phyloP scores from a whole-genome alignment of 2,113 vertebrate genomes.

The Telmatochromis brachygnathus region DNA sequence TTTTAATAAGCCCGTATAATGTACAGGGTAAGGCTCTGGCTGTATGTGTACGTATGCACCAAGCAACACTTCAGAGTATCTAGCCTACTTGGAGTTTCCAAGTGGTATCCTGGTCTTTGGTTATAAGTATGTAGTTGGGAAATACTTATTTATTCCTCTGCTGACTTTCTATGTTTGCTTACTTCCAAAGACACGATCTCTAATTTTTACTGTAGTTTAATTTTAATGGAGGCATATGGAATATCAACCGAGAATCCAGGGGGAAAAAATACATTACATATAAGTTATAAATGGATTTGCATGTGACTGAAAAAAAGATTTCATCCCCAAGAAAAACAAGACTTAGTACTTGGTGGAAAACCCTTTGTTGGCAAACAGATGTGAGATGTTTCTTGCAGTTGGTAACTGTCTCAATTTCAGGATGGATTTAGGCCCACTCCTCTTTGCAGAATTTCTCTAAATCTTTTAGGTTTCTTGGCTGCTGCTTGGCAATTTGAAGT shows the following conservation, averaged over 20 bases:
- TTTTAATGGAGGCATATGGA: background rate
- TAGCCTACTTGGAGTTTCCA: background rate
- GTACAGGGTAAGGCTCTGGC: background rate
- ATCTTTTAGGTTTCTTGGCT: background rate
- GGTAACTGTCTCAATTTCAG: background rate
- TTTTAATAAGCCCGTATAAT: background rate
- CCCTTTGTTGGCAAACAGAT: background rate
- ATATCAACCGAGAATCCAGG: background rate
- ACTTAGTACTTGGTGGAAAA: background rate
- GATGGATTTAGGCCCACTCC: background rate
- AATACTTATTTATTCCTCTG: background rate
- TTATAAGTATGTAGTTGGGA: background rate
- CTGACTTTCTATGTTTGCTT: background rate
- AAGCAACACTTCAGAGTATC: background rate
- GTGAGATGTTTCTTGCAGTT: background rate
- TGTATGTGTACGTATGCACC: background rate
- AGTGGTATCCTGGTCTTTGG: background rate
- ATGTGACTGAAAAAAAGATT: background rate
- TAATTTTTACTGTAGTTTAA: background rate
- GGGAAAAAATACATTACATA: background rate
- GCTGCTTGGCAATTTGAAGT: background rate
- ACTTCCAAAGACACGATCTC: background rate
- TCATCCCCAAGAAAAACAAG: background rate
- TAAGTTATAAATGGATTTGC: background rate
- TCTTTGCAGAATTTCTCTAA: background rate